phyloP scores from a whole-genome alignment of 2,888 invertebrate genomes.

The Homarus gammarus region DNA sequence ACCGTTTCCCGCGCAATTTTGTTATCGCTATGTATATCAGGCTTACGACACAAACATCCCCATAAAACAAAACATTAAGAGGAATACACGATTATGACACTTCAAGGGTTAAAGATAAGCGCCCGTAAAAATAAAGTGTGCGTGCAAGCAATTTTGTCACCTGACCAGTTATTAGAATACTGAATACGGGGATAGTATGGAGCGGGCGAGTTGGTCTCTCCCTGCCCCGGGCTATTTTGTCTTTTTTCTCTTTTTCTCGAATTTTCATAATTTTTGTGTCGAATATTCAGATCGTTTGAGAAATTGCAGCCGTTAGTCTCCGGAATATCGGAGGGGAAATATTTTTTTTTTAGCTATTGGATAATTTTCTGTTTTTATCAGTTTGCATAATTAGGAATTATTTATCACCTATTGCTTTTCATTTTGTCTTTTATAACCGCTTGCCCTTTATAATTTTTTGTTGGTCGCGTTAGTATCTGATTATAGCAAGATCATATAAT shows the following conservation, averaged over 20 bases:
- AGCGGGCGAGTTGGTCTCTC: neutral
- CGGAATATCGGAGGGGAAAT: neutral
- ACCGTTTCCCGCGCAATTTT: conserved; percentile 53
- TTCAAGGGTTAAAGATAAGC: conserved; percentile 65
- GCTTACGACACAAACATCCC: conserved; percentile 61
- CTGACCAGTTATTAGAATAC: conserved; percentile 36
- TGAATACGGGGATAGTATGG: neutral
- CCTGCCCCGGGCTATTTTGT: neutral
- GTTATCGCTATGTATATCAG: conserved; percentile 57
- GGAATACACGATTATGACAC: conserved; percentile 67
- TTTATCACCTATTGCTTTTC: conserved; percentile 14
- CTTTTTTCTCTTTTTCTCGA: neutral
- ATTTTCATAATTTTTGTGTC: neutral
- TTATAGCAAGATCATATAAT: conserved; percentile 31
- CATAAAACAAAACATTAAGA: conserved; percentile 69
- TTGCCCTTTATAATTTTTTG: too few relatives aligned
- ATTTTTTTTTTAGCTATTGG: neutral
- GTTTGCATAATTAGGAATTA: neutral
- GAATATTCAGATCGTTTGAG: neutral
- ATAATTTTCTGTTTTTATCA: neutral
- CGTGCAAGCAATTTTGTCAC: conserved; percentile 45
- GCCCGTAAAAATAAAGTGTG: conserved; percentile 59
- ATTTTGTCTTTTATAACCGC: conserved; percentile 9
- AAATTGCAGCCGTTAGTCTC: neutral
- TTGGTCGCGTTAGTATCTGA: neutral